Conservation (phyloP, 2,113 vertebrate species). For the Colistium nudipinnis region DNA sequence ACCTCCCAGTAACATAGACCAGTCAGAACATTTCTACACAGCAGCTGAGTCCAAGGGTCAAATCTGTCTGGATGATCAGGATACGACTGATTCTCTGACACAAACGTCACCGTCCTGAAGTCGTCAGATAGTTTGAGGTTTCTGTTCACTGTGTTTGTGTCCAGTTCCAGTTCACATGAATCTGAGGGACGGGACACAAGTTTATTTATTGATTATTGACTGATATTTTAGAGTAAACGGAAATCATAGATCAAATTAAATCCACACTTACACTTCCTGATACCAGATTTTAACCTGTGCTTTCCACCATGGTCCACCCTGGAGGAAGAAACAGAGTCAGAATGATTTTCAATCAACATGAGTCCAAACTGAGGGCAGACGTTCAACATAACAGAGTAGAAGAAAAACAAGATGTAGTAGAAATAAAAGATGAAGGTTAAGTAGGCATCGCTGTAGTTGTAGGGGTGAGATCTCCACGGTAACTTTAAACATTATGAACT, state of each 20-base stretch:
- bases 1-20: slow-evolving; percentile 35
- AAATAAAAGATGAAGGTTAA: too few species aligned
- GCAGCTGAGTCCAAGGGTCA: slow-evolving; percentile 13
- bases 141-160: slow-evolving; percentile 6
- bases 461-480: too few species aligned
- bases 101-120: not conserved
- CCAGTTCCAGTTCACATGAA: slow-evolving; percentile 8
- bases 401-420: too few species aligned
- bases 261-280: slow-evolving; percentile 34
- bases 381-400: too few species aligned
- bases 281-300: slow-evolving; percentile 14
- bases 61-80: slow-evolving; percentile 31
- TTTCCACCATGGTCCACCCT: slow-evolving; percentile 35
- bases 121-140: slow-evolving; percentile 17
- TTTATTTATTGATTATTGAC: not conserved
- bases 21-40: slow-evolving; percentile 7
- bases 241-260: not conserved
- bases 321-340: not conserved
- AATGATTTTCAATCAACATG: not conserved
- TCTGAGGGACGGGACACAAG: slow-evolving; percentile 5
- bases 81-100: not conserved
- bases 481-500: too few species aligned
- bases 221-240: too few species aligned
- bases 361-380: not conserved
- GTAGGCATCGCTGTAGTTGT: too few species aligned